These are phyloP conservation scores for Idaea straminata DNA, from an alignment of 2,888 invertebrate genomes.

Conservation along the genomic window DNA sequence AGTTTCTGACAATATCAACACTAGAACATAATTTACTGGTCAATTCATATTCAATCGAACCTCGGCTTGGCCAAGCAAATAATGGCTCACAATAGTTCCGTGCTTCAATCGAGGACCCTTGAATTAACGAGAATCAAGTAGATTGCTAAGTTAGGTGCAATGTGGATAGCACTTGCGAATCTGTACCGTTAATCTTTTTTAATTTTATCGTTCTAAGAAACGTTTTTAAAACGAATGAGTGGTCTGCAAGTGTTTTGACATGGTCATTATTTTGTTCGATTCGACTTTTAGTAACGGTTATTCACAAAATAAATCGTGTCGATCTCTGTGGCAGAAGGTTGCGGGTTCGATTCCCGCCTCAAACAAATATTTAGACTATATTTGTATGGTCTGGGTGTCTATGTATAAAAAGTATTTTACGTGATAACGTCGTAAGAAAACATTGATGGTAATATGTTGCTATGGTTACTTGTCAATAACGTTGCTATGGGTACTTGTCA, in stretches of 20 bases:
- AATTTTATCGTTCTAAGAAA: not conserved
- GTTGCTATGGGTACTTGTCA: no score
- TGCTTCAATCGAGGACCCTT: conserved; percentile 44
- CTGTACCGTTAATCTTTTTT: conserved; percentile 55
- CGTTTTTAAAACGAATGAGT: not conserved
- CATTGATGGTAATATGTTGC: no score
- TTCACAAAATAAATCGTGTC: no score
- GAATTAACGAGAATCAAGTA: conserved; percentile 51
- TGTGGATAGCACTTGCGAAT: conserved; percentile 51
- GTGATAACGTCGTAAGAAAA: no score
- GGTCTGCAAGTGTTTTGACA: not conserved
- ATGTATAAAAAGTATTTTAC: no score
- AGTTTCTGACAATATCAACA: conserved; percentile 1
- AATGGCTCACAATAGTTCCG: conserved; percentile 24
- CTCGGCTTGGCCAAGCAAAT: conserved; percentile 15
- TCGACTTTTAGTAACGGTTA: no score
- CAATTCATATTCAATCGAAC: conserved; percentile 26
- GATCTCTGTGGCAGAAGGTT: no score
- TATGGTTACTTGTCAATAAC: no score
- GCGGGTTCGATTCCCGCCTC: no score
- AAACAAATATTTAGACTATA: no score
- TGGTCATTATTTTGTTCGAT: no score
- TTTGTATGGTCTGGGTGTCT: no score
- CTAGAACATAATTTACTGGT: conserved; percentile 7
- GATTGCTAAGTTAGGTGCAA: conserved; percentile 44